phyloP scores from a whole-genome alignment of 1,140 invertebrate species.

The Amyelois transitella region DNA sequence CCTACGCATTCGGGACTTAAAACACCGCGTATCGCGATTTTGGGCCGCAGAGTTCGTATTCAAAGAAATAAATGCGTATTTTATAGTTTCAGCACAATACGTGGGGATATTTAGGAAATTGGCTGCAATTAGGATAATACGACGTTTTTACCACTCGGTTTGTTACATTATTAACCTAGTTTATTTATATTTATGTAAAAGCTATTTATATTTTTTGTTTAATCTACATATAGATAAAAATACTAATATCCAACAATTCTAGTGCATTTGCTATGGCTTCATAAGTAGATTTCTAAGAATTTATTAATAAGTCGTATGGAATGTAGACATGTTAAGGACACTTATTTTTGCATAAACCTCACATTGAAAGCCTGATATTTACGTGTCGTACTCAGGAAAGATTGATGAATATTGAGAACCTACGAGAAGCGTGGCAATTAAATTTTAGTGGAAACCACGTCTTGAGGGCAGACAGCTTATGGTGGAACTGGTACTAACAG shows the following conservation, averaged over 20 bases:
- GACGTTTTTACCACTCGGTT: too few relatives aligned
- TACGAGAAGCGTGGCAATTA: background rate
- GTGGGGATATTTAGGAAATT: background rate
- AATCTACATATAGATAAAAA: too few relatives aligned
- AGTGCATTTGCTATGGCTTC: too few relatives aligned
- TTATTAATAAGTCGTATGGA: conserved; percentile 11
- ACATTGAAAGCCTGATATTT: conserved; percentile 14
- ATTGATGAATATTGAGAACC: background rate
- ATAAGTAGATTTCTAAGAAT: background rate
- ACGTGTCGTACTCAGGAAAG: background rate
- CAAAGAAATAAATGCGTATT: conserved; percentile 65
- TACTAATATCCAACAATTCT: too few relatives aligned
- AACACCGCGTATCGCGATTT: conserved; percentile 51
- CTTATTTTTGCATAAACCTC: conserved; percentile 33
- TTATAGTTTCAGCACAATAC: conserved; percentile 49
- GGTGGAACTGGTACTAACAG: too few relatives aligned
- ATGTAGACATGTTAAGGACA: conserved; percentile 34
- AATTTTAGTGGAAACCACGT: too few relatives aligned
- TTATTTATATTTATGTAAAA: too few relatives aligned
- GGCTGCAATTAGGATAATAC: background rate
- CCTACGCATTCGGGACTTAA: too few relatives aligned
- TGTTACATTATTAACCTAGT: too few relatives aligned
- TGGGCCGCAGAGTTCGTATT: conserved; percentile 49
- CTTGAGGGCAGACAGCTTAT: too few relatives aligned
- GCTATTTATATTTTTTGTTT: too few relatives aligned